Evolutionary conservation across 2,888 invertebrate species (phyloP), one percentile per base, ranked within the genome.

Genomic region (Nymphalis polychloros): DNA sequence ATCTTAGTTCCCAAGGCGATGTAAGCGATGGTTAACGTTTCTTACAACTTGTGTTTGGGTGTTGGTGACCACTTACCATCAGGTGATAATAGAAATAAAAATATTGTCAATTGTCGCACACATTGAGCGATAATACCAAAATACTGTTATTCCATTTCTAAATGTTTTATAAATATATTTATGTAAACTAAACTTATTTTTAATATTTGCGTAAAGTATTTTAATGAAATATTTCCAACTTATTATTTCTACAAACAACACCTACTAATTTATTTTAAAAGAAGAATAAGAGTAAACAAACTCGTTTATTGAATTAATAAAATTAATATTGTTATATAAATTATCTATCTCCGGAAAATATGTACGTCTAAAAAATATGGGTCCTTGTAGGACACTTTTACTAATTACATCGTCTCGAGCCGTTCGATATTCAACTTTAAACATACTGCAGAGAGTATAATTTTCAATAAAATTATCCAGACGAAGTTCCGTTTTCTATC

Each of bases 331-430:
- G 17, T n/a, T 60, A 64, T 59, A 70, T 59, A 59, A 59, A 68
- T 68, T 70, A 70, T 63, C 65, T 68, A 59, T 72, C 61, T 48
- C 23, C 31, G 48, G 59, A 65, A 73, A 72, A 71, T 72, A 74
- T 72, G 64, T 59, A 62, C 61, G 55, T 68, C 64, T 52, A 55
- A 73, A 70, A 79, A 79, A 82, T 77, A 77, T 74, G 76, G 70
- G 48, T 76, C 74, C 76, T 75, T 78, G 76, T 76, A 75, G 75
- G 78, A 77, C 78, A 78, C 78, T 79, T 80, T 79, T 79, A 78
- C 78, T 85, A 84, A 84, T 84, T 84, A 83, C 78, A 69, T 70
- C 59, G 63, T 13, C 52, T 59, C 27, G 13, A 5, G 50, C n/a
- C 55, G 65, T 73, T 67, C 55, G 62, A 72, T 62, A 60, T 63